Evolutionary conservation across 2,113 vertebrate species (phyloP).

Genomic region (Hydrochoerus hydrochaeris): DNA sequence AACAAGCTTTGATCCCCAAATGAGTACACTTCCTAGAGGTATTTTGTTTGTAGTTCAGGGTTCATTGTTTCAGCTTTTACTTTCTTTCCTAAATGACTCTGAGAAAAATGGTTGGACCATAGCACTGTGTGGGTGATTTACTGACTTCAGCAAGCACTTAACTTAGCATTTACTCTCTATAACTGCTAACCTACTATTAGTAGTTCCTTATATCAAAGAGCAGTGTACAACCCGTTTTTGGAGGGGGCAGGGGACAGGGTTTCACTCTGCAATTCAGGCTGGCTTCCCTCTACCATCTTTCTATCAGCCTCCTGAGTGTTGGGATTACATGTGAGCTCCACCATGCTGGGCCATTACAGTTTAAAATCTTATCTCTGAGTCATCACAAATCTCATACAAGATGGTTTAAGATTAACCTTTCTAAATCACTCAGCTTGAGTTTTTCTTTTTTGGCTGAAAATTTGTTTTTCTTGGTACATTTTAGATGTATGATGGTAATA

Average conservation of each 20-base stretch:
- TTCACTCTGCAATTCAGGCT: neutral
- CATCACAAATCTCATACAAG: slow-evolving; percentile 10
- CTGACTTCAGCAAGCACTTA: neutral
- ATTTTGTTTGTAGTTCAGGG: neutral
- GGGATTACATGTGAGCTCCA: neutral
- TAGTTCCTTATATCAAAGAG: slow-evolving; percentile 15
- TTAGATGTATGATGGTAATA: too few species aligned
- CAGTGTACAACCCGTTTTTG: neutral
- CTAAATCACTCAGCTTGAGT: neutral
- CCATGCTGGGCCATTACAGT: neutral
- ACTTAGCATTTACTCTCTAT: neutral
- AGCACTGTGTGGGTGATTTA: neutral
- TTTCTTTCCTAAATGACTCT: neutral
- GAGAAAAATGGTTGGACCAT: neutral
- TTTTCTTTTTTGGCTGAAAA: neutral
- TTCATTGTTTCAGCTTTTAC: neutral
- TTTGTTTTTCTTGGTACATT: too few species aligned
- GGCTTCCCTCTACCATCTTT: neutral
- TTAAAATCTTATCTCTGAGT: slow-evolving; percentile 19
- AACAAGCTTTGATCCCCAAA: neutral
- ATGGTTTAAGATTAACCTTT: neutral
- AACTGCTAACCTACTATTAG: neutral
- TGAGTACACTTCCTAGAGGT: neutral
- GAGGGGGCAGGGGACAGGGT: neutral
- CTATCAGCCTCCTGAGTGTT: neutral